Percentiles rank a stretch among this genome's conserved stretches.
phyloP scores from a whole-genome alignment of 2,797 vertebrate genomes.

The Heliangelus exortis region DNA sequence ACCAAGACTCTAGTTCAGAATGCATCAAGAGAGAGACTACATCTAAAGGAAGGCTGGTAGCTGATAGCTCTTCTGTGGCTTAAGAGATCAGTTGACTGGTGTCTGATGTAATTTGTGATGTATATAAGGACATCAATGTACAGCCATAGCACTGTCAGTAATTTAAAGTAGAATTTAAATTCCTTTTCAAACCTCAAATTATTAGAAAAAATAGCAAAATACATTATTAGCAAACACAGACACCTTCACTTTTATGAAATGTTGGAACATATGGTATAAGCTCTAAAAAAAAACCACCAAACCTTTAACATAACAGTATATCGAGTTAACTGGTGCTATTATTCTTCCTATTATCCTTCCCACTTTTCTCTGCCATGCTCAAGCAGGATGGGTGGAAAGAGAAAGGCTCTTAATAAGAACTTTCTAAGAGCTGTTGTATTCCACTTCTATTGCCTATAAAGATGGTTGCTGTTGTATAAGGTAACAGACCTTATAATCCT shows the following conservation, averaged over 20 bases:
- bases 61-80: not conserved
- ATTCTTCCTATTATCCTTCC: not conserved
- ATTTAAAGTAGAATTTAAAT: not conserved
- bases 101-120: not conserved
- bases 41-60: not conserved
- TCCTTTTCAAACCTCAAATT: not conserved
- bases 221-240: not conserved
- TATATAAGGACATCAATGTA: not conserved
- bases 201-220: not conserved
- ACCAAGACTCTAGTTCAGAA: not conserved
- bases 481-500: not conserved
- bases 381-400: not conserved
- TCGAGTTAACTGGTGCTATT: not conserved
- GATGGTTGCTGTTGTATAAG: not conserved
- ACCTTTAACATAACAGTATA: not conserved
- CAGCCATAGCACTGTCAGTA: not conserved
- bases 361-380: not conserved
- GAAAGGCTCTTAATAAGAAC: not conserved
- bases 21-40: not conserved
- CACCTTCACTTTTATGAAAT: not conserved
- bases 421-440: not conserved
- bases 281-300: not conserved
- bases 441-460: not conserved
- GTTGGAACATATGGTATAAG: not conserved
- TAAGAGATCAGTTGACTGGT: not conserved